Evolutionary conservation across 1,140 invertebrate genomes (phyloP).

Genomic region (Hermetia illucens): DNA sequence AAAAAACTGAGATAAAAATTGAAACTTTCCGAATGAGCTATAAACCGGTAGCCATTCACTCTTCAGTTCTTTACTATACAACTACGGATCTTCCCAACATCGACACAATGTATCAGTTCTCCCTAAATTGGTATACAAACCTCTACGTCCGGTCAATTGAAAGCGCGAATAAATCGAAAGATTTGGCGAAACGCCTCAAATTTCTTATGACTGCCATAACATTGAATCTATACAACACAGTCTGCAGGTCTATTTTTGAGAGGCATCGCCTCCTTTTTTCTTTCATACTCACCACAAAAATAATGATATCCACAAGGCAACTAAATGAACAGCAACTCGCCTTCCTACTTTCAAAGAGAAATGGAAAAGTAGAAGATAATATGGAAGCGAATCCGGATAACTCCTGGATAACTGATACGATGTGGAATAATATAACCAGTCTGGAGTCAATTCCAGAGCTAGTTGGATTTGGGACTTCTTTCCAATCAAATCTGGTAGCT

Average conservation of each 20-base stretch:
- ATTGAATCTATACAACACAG: conserved; percentile 76
- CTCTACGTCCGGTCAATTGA: conserved; percentile 80
- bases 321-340: conserved; percentile 58
- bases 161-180: conserved; percentile 68
- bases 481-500: conserved; percentile 33
- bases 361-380: conserved; percentile 44
- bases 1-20: conserved; percentile 54
- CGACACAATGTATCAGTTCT: conserved; percentile 94
- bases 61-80: conserved; percentile 80
- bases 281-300: conserved; percentile 71
- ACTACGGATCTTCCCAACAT: conserved; percentile 83
- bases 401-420: conserved; percentile 65
- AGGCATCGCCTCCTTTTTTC: conserved; percentile 90
- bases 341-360: conserved; percentile 73
- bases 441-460: conserved; percentile 51
- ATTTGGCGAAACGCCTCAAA: conserved; percentile 53
- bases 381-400: conserved; percentile 49
- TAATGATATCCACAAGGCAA: conserved; percentile 49
- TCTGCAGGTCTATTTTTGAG: conserved; percentile 84
- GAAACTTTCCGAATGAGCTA: conserved; percentile 73
- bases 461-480: conserved; percentile 37
- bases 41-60: conserved; percentile 69
- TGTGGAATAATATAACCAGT: conserved; percentile 75
- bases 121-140: conserved; percentile 85
- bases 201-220: conserved; percentile 75